Evolutionary conservation across 2,888 invertebrate species (phyloP), one percentile per base, ranked within the genome.

Genomic region (Anthrax anthrax): DNA sequence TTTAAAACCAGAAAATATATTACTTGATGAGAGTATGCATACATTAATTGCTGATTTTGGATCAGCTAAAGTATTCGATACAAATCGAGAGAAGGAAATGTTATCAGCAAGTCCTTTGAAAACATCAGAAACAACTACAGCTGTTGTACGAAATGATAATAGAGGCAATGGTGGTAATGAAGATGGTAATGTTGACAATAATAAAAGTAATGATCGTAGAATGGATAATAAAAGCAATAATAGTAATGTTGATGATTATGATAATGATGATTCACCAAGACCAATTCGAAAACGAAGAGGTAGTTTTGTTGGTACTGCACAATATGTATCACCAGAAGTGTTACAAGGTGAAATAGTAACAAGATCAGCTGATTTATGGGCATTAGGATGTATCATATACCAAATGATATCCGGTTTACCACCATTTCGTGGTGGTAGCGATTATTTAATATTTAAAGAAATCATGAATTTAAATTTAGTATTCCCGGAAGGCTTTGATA

Each of bases 281-380:
- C n/a, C 23, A 34, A 39, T 36, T 14, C 70, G 74, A 46, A 71
- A 73, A 55, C 74, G 87, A 49, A 77, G 77, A 57, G 83, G 82
- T 59, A 89, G 88, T 65, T 97, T 98, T 69, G 97, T 97, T 14
- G 98, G 98, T 43, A 98, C 97, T 13, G 96, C 98, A 3, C 96
- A 97, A 65, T 98, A 97, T 68, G 95, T 99, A 0, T 95, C 95
- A 47, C 98, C 98, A 3, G 98, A 99, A 71, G 77, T 97, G 51
- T 72, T 98, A 43, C 84, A 81, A 50, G 83, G 86, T 61, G 79
- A 82, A 50, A 79, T 80, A 3, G 79, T 82, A 44, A 79, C 81
- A 42, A 76, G 77, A 46, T 78, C 87, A 38, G 87, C 89, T 14
- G 98, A 99, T 70, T 72, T 97, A 47, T 99, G 98, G 98, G 97